Evolutionary conservation across 2,888 invertebrate species (phyloP).

Genomic region (Ophraella communa): DNA sequence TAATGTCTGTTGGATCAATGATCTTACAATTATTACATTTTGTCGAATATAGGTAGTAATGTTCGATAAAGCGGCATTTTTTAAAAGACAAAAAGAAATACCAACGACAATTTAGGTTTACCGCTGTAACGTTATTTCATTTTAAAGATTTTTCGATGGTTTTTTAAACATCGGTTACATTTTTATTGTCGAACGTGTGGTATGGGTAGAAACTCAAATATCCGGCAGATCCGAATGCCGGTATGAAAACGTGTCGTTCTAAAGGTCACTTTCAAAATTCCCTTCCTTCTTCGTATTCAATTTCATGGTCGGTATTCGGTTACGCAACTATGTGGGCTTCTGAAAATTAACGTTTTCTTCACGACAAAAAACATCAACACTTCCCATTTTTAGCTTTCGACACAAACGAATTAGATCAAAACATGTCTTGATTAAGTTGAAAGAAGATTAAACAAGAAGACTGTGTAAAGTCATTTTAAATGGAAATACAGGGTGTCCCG

Average conservation of each 20-base stretch:
- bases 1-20: no score
- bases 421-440: no score
- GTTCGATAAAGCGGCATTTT: no score
- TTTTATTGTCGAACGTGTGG: constrained; percentile 4
- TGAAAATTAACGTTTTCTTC: constrained; percentile 4
- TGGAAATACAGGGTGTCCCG: no score
- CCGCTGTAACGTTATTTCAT: no score
- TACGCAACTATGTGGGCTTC: constrained; percentile 7
- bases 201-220: constrained; percentile 3
- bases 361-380: neutral
- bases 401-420: neutral
- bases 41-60: no score
- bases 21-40: no score
- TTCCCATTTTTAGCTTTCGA: neutral
- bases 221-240: constrained; percentile 2
- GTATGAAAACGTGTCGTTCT: constrained; percentile 11
- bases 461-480: no score
- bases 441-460: no score
- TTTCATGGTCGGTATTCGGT: constrained; percentile 1
- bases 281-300: neutral
- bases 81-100: no score
- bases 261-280: constrained; percentile 15
- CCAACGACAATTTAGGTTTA: no score
- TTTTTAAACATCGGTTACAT: neutral
- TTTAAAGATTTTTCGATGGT: no score